Conservation (phyloP, 2,113 vertebrate genomes). For the Aegithalos caudatus region DNA sequence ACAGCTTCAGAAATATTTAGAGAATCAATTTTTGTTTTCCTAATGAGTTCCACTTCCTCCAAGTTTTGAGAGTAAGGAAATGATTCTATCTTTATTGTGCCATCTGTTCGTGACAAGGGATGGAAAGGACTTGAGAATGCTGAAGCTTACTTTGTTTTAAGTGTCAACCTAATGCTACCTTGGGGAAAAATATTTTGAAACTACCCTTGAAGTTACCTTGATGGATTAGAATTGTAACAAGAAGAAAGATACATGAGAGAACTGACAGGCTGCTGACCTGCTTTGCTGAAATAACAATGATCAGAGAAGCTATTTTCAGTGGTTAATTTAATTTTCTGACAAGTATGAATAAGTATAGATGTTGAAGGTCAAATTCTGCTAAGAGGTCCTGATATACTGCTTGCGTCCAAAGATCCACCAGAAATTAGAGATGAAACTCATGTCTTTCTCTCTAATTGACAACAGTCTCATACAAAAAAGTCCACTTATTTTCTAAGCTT, state of each 20-base stretch:
- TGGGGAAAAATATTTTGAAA: slow-evolving; percentile 22
- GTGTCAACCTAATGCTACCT: background rate
- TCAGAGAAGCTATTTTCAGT: slow-evolving; percentile 32
- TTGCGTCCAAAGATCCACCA: background rate
- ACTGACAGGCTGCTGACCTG: slow-evolving; percentile 22
- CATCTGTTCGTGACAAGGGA: background rate
- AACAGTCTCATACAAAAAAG: background rate
- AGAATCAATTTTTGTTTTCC: background rate
- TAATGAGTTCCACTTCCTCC: background rate
- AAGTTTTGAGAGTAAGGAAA: background rate
- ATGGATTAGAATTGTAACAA: background rate
- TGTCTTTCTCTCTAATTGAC: background rate
- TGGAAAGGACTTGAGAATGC: background rate
- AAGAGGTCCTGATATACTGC: background rate
- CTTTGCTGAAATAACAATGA: slow-evolving; percentile 34
- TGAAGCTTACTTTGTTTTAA: slow-evolving; percentile 12
- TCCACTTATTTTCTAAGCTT: background rate
- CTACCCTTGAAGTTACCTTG: slow-evolving; percentile 34
- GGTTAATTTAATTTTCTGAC: slow-evolving; percentile 40
- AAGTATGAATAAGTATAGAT: background rate
- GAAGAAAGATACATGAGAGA: background rate
- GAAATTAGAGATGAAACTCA: background rate
- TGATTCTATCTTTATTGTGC: background rate
- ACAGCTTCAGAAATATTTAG: background rate
- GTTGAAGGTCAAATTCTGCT: background rate